Base-by-base conservation (phyloP, 37 sponge, comb jelly and placozoan species). In the Hormiphora californensis region DNA sequence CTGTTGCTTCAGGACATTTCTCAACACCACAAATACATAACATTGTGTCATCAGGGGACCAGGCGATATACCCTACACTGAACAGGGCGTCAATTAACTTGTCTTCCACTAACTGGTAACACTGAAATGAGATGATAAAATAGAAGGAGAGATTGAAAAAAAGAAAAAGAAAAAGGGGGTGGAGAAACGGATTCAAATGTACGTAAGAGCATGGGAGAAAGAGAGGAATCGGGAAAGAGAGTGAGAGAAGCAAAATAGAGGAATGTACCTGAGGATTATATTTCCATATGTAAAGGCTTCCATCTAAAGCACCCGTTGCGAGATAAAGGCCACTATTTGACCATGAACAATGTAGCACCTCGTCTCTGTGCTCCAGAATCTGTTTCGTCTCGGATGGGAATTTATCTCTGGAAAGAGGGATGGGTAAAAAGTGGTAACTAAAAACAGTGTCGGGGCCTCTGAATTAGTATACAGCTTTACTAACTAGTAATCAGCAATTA, bases 41-140 rank as follows among this genome's bases (percentile, higher is more conserved):
- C 61, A 91, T 78, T 0, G 86, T 63, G 91, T 97, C 98, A 67
- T 97, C 92, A 28, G 95, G 98, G 40, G 92, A 92, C 98, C 98
- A 97, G 17, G 90, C 54, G 43, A 97, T 46, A 86, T 39, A 86
- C 0, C 93, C 92, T 19, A 97, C 90, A 17, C 93, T 92, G 31
- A 51, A 61, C 53, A 86, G 35, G 7, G 36, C 61, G 22, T 54
- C 40, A 22, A 59, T 86, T 40, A 86, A 43, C 54, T 86, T 86
- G 39, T 86, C 86, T 54, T 86, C 62, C 11, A 59, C 86, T 30
- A 86, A 86, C 86, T 86, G 59, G 39, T 57, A 54, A 21, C 62
- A 22, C 86, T 85, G 54, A 54, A 25, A 62, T 62, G 12, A 21
- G 54, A 53, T 53, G 19, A 53, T 53, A 53, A n/a, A n/a, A n/a